Base-by-base conservation (phyloP, 1,140 invertebrate species). In the Tenebrio molitor region DNA sequence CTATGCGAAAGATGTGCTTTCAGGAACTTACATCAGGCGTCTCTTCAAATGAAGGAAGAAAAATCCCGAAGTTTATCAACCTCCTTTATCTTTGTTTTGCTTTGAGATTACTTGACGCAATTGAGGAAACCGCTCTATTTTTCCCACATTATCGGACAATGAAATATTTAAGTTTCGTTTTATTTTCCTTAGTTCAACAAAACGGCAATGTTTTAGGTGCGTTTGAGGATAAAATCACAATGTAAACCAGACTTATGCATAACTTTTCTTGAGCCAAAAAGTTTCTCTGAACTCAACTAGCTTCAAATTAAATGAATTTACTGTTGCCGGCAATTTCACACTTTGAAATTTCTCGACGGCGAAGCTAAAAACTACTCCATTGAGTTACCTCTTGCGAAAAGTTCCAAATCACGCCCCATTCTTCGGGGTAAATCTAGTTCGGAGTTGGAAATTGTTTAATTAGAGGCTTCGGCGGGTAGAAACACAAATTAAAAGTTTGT, bases 371-470 rank as follows among this genome's bases (percentile, higher is more conserved):
- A 12, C 36, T 39, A 7, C 36, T 39, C n/a, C 36, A 12, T 39
- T 39, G 36, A 39, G 36, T 39, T 39, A 7, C 3, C 25, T 29
- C 8, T 29, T 29, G 25, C 8, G 36, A 39, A 39, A 39, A 39
- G 7, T 5, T 12, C 36, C 7, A 7, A 39, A 39, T 39, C 5
- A 39, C 4, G 36, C 36, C 4, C 4, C 5, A 7, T 12, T 39
- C 36, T 39, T 39, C 36, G 7, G n/a, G 12, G 5, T 2, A 39
- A 39, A 29, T 7, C n/a, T 3, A 39, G 36, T 39, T 39, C 5
- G 36, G 12, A 39, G 36, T 39, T 39, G 36, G 6, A 39, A 39
- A 39, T 39, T 39, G 36, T 39, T 39, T 39, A 39, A 39, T 39
- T 39, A 39, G 36, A 39, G 36, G 5, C 25, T 29, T 4, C 25